These are phyloP conservation scores for Tetrao urogallus DNA, from an alignment of 2,113 vertebrate species.

Conservation along the genomic window DNA sequence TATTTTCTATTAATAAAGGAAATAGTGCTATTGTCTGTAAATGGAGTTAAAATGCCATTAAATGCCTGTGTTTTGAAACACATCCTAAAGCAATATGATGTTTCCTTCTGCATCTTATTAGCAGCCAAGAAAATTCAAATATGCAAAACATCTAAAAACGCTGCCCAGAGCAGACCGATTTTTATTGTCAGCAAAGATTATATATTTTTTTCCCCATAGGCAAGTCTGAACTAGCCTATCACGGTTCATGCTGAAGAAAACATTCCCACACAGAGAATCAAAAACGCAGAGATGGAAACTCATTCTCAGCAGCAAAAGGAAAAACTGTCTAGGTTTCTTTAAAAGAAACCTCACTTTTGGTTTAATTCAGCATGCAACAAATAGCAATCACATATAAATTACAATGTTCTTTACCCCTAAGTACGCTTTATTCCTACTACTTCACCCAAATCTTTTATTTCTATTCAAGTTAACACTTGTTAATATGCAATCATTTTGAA, in stretches of 20 bases:
- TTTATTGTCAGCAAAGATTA: not conserved
- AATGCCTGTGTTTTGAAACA: constrained; percentile 12
- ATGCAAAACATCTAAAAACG: not conserved
- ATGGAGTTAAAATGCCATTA: constrained; percentile 38
- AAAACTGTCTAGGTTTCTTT: not conserved
- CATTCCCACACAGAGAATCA: not conserved
- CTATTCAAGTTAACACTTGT: not conserved
- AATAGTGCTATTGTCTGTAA: constrained; percentile 25
- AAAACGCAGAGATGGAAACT: not conserved
- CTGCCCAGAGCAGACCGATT: not conserved
- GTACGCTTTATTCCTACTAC: not conserved
- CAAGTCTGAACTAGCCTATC: constrained; percentile 23
- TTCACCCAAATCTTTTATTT: fast-evolving
- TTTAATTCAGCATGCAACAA: not conserved
- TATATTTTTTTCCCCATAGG: not conserved
- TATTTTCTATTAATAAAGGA: constrained; percentile 21
- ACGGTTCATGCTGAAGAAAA: not conserved
- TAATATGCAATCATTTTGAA: not conserved
- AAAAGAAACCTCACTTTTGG: not conserved
- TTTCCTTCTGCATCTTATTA: constrained; percentile 32
- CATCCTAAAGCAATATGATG: not conserved
- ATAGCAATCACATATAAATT: not conserved
- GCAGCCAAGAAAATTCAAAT: constrained; percentile 14
- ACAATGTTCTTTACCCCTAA: not conserved
- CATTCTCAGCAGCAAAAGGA: not conserved